Conservation (phyloP, 2,888 invertebrate species). For the Drosophila putrida region DNA sequence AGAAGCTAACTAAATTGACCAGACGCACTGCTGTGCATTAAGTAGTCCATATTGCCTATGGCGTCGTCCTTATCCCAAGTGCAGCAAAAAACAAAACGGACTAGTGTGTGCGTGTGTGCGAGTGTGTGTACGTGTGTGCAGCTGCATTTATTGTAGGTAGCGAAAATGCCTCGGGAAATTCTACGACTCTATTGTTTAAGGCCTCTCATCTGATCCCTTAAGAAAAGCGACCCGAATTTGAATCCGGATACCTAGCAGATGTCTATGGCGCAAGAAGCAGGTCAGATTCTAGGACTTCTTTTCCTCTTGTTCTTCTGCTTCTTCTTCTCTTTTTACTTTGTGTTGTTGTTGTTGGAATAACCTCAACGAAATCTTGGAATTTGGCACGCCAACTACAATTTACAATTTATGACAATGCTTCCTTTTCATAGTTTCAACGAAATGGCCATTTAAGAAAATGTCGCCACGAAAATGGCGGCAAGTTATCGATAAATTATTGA, state of each 20-base stretch:
- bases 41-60: slow-evolving; percentile 62
- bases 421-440: slow-evolving; percentile 21
- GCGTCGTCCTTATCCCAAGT: slow-evolving; percentile 7
- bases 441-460: slow-evolving; percentile 32
- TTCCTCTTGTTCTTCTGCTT: neutral
- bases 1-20: slow-evolving; percentile 68
- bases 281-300: slow-evolving; percentile 59
- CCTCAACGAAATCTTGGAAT: slow-evolving; percentile 47
- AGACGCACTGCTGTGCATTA: slow-evolving; percentile 60
- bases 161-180: slow-evolving; percentile 48
- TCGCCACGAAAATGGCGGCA: slow-evolving; percentile 53
- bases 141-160: slow-evolving; percentile 51
- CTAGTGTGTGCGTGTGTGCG: slow-evolving; percentile 28
- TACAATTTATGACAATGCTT: slow-evolving; percentile 43
- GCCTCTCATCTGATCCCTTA: slow-evolving; percentile 54
- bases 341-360: slow-evolving; percentile 12
- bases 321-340: neutral
- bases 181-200: slow-evolving; percentile 41
- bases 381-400: slow-evolving; percentile 44
- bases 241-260: slow-evolving; percentile 50
- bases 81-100: slow-evolving; percentile 13
- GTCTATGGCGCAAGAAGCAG: slow-evolving; percentile 59
- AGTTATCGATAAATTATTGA: slow-evolving; percentile 29
- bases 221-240: slow-evolving; percentile 57
- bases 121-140: slow-evolving; percentile 16